Evolutionary conservation across 2,888 invertebrate genomes (phyloP).

Genomic region (Ferdinandea cuprea): DNA sequence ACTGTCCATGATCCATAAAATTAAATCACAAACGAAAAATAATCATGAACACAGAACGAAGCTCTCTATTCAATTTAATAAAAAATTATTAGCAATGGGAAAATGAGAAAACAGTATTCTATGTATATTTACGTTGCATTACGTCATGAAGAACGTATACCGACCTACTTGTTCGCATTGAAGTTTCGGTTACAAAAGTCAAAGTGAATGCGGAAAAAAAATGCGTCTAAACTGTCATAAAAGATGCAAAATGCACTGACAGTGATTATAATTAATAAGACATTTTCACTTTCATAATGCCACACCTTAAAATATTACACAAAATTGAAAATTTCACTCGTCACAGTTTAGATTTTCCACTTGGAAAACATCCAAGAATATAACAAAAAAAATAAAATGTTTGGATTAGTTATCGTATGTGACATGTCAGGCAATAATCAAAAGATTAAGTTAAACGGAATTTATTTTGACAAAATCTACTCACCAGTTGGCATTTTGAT

Average conservation of each 20-base stretch:
- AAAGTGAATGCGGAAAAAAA: constrained; percentile 15
- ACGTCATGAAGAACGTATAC: constrained; percentile 44
- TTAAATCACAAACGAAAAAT: constrained; percentile 17
- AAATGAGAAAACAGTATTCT: constrained; percentile 2
- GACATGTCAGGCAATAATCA: background rate
- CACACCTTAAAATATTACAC: constrained; percentile 44
- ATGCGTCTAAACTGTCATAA: constrained; percentile 17
- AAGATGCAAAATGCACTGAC: constrained; percentile 42
- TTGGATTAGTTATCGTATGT: background rate
- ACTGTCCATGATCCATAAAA: constrained; percentile 10
- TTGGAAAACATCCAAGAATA: constrained; percentile 32
- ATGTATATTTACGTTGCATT: constrained; percentile 37
- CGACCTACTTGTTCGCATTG: too few species aligned
- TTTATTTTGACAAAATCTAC: constrained; percentile 62
- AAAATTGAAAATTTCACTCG: constrained; percentile 21
- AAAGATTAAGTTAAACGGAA: background rate
- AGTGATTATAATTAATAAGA: constrained; percentile 29
- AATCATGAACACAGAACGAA: constrained; percentile 15
- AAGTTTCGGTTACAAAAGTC: background rate
- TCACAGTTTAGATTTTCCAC: background rate
- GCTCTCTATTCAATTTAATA: constrained; percentile 8
- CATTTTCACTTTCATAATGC: constrained; percentile 1
- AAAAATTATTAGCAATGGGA: constrained; percentile 26
- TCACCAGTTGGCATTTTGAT: constrained; percentile 79
- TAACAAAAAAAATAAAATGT: background rate